Percentiles rank a stretch among this genome's conserved stretches.
Evolutionary conservation across 2,113 vertebrate genomes (phyloP).

Genomic region (Phrynosoma platyrhinos): DNA sequence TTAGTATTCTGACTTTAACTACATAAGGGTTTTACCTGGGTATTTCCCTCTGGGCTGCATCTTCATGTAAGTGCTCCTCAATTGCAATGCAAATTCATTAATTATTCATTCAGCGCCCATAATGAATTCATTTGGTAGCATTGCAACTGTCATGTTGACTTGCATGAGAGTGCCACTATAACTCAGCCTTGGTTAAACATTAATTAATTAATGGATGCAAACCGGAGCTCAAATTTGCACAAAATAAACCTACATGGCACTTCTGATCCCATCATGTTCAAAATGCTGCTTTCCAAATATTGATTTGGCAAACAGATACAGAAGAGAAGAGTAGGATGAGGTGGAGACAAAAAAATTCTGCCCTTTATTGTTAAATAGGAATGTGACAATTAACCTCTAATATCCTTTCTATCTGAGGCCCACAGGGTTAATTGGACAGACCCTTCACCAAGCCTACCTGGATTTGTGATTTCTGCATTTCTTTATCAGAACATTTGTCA

Average conservation of each 20-base stretch:
- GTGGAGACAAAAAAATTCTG: background rate
- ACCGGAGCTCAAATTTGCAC: slow-evolving; percentile 35
- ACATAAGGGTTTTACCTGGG: background rate
- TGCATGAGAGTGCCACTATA: slow-evolving; percentile 24
- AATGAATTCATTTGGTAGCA: slow-evolving; percentile 61
- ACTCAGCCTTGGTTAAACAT: slow-evolving; percentile 53
- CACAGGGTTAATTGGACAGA: background rate
- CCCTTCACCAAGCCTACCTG: background rate
- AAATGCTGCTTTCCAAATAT: slow-evolving; percentile 16
- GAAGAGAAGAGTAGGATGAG: background rate
- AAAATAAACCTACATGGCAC: slow-evolving; percentile 42
- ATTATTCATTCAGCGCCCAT: slow-evolving; percentile 33
- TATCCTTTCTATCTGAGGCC: slow-evolving; percentile 11
- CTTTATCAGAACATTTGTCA: slow-evolving; percentile 2
- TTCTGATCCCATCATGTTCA: slow-evolving; percentile 40
- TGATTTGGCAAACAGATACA: slow-evolving; percentile 30
- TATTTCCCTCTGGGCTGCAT: slow-evolving; percentile 42
- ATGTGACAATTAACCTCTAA: slow-evolving; percentile 35
- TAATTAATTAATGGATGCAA: slow-evolving; percentile 49
- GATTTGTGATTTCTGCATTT: slow-evolving; percentile 1
- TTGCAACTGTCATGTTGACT: slow-evolving; percentile 51
- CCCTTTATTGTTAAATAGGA: slow-evolving; percentile 11
- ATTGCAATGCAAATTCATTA: slow-evolving; percentile 51
- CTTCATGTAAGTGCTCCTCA: slow-evolving; percentile 41
- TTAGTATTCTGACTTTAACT: slow-evolving; percentile 50